Percentiles rank a stretch among this genome's conserved stretches.
Conservation (phyloP, 1,140 invertebrate species). For the Apis dorsata region DNA sequence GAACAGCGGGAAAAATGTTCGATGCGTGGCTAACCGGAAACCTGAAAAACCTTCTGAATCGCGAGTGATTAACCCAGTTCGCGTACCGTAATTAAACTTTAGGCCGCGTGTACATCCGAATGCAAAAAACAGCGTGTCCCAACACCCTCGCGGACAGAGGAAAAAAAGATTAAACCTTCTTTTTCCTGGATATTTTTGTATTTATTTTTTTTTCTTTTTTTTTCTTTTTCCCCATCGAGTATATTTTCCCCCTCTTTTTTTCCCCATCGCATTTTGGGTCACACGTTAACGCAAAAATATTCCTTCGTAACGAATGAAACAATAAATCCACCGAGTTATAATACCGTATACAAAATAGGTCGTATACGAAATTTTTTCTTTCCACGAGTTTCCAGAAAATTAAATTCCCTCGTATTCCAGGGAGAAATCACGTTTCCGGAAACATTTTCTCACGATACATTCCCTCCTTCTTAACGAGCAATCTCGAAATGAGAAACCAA, state of each 20-base stretch:
- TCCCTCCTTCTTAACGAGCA: not conserved
- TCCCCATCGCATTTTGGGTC: not conserved
- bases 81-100: slow-evolving; percentile 33
- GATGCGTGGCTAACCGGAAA: not conserved
- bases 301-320: not conserved
- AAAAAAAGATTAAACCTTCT: too few relatives aligned
- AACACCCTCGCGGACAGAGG: not conserved
- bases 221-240: not conserved
- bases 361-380: not conserved
- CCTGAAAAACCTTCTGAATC: slow-evolving; percentile 9
- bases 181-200: not conserved
- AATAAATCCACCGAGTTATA: not conserved
- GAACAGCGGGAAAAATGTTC: slow-evolving; percentile 3
- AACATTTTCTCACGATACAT: not conserved
- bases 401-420: not conserved
- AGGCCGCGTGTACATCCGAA: slow-evolving; percentile 10
- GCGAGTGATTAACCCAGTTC: slow-evolving; percentile 41
- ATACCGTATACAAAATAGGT: not conserved
- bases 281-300: not conserved
- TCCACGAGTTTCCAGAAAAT: not conserved
- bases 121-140: not conserved
- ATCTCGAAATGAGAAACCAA: not conserved
- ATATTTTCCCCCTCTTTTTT: not conserved
- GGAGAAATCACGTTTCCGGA: not conserved
- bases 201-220: not conserved